Base-by-base conservation (phyloP, 1,140 invertebrate genomes). In the Eumaeus atala region DNA sequence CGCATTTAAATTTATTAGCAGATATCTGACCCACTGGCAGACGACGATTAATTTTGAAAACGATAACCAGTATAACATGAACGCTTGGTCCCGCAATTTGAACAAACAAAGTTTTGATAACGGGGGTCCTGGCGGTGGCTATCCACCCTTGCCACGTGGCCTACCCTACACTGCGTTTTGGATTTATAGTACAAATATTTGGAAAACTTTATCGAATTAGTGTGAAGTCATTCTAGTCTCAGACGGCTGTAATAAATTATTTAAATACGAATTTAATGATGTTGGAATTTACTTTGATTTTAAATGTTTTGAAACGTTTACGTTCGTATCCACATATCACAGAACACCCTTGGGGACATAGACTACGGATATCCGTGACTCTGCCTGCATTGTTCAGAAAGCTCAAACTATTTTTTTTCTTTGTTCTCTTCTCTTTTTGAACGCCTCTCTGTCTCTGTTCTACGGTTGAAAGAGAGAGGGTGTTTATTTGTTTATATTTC, bases 41-140 rank as follows among this genome's bases (percentile, higher is more conserved):
- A 16, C 14, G 16, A 14, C 38, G 9, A 44, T 44, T 44, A 44
- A 16, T 44, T 44, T 44, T 44, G 40, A 44, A 52, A 47, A 11
- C 35, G 11, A 56, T 2, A 44, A 59, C 78, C 68, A 74, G 34
- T 62, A n/a, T 60, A 53, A 16, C 1, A 34, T 56, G 67, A 74
- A 44, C 73, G 48, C 21, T 18, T 54, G 17, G n/a, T 38, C 21
- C 38, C 40, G 14, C 5, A 53, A 33, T 42, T 42, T 42, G 36
- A 51, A 28, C 9, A 9, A 16, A 5, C 9, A 9, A 44, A n/a
- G 12, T 44, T 44, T 16, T 44, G 17, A 44, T 1, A 14, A 14
- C 40, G 16, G 12, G 40, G 40, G 12, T 44, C 40, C 7, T 4
- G 2, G 8, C 0, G 40, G 40, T 44, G 14, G 9, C 12, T 44